Evolutionary conservation across 2,113 vertebrate species (phyloP), one percentile per base, ranked within the genome.

Genomic region (Malurus melanocephalus): DNA sequence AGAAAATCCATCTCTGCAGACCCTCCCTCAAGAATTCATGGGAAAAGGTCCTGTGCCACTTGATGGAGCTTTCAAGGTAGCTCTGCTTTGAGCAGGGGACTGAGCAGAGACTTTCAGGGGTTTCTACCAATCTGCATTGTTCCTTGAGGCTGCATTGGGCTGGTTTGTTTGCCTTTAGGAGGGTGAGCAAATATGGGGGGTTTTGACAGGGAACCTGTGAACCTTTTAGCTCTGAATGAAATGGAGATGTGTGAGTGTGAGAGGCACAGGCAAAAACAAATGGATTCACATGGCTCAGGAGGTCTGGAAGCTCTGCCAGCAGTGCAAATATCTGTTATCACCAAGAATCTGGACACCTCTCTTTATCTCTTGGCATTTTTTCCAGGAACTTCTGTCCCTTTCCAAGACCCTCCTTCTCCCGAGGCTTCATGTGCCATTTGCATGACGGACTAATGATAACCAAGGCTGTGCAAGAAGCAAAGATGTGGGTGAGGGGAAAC

Each of bases 21-120:
- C n/a, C 6, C 7, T 43, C n/a, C 6, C 7, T 43, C 9, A 11
- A 16, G n/a, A 3, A 22, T 32, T 53, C 10, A 32, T 0, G 4
- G n/a, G 35, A 24, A 33, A 33, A 72, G 53, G 23, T 55, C 26
- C 16, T 23, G 26, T 62, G 62, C 33, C 40, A 15, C 43, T 77
- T 33, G 48, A 59, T 1, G 1, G 4, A 45, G 33, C 20, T 53
- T 67, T 57, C 2, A 23, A 65, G 42, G n/a, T 4, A 59, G 42
- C 56, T 30, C 22, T 86, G 55, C 60, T 68, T 80, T 33, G 56
- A 52, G 42, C 22, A 38, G 35, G 13, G 4, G 9, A 3, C 26
- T 78, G 66, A 66, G 24, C 24, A 60, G 53, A 71, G 33, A 7
- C 46, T 84, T 71, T 48, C 59, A 38, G 52, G 28, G 24, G 20